Conservation (phyloP, 2,113 vertebrate genomes). For the Heliornis fulica region DNA sequence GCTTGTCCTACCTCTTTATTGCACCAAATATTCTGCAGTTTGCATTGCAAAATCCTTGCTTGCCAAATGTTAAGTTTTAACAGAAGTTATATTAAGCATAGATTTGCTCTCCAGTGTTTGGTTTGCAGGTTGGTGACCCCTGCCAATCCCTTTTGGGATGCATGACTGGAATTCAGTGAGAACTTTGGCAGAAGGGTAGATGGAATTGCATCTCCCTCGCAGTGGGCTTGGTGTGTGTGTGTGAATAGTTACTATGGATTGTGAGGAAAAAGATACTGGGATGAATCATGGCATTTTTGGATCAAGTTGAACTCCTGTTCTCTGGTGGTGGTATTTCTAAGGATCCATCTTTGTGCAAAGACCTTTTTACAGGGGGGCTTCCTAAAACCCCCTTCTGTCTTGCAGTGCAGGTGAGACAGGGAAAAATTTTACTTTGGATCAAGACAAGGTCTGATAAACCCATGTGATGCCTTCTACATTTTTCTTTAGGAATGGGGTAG, state of each 20-base stretch:
- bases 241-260: background rate
- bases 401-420: background rate
- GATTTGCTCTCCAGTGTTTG: background rate
- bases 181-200: background rate
- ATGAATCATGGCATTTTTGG: background rate
- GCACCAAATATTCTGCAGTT: background rate
- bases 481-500: background rate
- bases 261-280: background rate
- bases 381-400: background rate
- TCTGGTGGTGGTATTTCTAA: background rate
- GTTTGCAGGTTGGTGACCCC: accelerated
- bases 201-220: background rate
- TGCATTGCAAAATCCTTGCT: background rate
- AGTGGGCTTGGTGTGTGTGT: background rate
- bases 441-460: background rate
- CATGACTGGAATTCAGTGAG: background rate
- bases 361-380: background rate
- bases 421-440: background rate
- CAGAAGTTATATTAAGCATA: background rate
- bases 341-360: background rate
- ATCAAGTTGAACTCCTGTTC: background rate
- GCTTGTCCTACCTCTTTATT: background rate
- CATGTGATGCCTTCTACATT: background rate
- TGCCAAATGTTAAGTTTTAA: background rate
- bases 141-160: background rate